These are phyloP conservation scores for Agriopis aurantiaria DNA, from an alignment of 2,888 invertebrate genomes.

Conservation along the genomic window DNA sequence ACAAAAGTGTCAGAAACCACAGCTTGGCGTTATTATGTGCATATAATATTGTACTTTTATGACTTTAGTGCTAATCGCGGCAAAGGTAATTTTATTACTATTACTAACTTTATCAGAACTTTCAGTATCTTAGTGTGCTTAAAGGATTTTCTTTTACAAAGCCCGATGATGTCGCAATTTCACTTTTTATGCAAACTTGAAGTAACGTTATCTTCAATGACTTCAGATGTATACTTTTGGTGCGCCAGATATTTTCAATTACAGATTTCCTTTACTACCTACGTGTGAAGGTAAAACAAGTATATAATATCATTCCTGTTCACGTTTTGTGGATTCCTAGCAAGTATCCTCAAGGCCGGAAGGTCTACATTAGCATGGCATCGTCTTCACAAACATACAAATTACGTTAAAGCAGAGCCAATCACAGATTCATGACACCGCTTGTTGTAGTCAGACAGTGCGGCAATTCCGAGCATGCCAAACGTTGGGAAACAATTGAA, in stretches of 20 bases:
- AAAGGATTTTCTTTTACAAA: neutral
- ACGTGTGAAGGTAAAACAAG: slow-evolving; percentile 38
- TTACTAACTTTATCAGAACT: neutral
- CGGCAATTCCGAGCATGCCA: slow-evolving; percentile 71
- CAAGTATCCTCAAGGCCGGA: slow-evolving; percentile 66
- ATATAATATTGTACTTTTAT: slow-evolving; percentile 4
- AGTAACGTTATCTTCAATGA: slow-evolving; percentile 4
- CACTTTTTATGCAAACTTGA: slow-evolving; percentile 2
- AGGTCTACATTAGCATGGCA: slow-evolving; percentile 64
- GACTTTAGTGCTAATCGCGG: neutral
- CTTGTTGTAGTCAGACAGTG: slow-evolving; percentile 59
- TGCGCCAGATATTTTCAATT: slow-evolving; percentile 31
- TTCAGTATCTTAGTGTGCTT: neutral
- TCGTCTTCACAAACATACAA: slow-evolving; percentile 61
- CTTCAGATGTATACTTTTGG: neutral
- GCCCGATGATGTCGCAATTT: slow-evolving; percentile 8
- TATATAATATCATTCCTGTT: slow-evolving; percentile 36
- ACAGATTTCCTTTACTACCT: slow-evolving; percentile 21
- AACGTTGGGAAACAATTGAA: slow-evolving; percentile 56
- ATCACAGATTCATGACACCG: slow-evolving; percentile 70
- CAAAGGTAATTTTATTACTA: neutral
- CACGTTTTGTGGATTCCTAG: slow-evolving; percentile 50
- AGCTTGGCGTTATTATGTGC: neutral
- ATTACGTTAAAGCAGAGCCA: slow-evolving; percentile 54
- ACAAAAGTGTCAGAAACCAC: slow-evolving; percentile 22